phyloP scores from a whole-genome alignment of 2,797 vertebrate genomes.

The Poeciliopsis presidionis region DNA sequence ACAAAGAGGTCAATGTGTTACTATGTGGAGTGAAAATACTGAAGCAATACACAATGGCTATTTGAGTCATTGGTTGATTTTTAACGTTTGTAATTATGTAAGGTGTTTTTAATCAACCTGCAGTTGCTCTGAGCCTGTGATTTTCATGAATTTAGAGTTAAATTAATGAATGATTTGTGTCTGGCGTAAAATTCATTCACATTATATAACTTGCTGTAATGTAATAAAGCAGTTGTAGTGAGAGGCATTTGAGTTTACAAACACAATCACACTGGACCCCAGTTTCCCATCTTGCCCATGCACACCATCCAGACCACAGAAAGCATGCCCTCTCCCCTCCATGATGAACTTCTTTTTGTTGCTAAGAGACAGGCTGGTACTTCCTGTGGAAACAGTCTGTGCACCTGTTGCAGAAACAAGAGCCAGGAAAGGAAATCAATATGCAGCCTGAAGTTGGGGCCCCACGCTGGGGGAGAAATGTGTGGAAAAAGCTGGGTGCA shows the following conservation, averaged over 20 bases:
- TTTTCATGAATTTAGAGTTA: background rate
- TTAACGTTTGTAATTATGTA: background rate
- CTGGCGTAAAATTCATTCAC: background rate
- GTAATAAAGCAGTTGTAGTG: background rate
- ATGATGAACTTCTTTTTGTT: conserved; percentile 60
- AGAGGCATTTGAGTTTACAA: conserved; percentile 12
- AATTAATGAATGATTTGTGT: background rate
- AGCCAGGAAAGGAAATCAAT: conserved; percentile 50
- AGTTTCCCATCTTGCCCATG: conserved; percentile 40
- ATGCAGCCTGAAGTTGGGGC: conserved; percentile 34
- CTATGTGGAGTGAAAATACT: conserved; percentile 59
- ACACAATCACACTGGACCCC: background rate
- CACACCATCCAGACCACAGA: conserved; percentile 55
- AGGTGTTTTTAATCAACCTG: background rate
- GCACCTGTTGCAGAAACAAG: conserved; percentile 69
- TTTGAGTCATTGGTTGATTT: conserved; percentile 10
- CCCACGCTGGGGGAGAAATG: background rate
- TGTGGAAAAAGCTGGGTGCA: conserved; percentile 14
- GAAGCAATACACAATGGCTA: conserved; percentile 16
- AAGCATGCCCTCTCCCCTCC: conserved; percentile 39
- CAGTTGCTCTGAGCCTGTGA: background rate
- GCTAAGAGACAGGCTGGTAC: conserved; percentile 57
- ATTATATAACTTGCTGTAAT: background rate
- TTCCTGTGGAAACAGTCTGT: conserved; percentile 61
- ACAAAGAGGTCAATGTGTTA: conserved; percentile 53